Base-by-base conservation (phyloP, 2,888 invertebrate genomes). In the Agonopterix alstromeriana region DNA sequence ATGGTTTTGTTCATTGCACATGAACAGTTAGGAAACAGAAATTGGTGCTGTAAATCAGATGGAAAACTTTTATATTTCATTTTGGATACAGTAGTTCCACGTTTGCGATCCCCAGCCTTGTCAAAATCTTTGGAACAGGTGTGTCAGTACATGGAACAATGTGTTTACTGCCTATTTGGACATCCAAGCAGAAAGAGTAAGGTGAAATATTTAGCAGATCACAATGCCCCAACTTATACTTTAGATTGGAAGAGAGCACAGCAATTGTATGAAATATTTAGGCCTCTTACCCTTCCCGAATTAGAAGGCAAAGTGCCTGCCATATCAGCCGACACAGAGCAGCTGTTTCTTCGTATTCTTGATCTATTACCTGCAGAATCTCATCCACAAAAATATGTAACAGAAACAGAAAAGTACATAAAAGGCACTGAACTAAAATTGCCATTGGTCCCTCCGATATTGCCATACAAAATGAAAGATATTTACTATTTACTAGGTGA, bases 401-500 rank as follows among this genome's bases (percentile, higher is more conserved):
- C 91, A 8, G 90, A 92, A 54, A 88, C 95, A 49, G 90, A 90
- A 42, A 91, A 91, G 49, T 95, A 92, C 65, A 93, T 95, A 38
- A 90, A 92, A 61, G 94, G 94, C 0, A 77, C 83, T 10, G 82
- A 77, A 43, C 84, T 90, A 2, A 88, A 87, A 46, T 69, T 92
- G 53, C 93, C 94, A 0, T 67, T 64, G 2, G 77, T 90, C n/a
- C 86, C 85, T 38, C 79, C 84, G 49, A 67, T 88, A 4, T 61
- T 93, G 44, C 92, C 92, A 0, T 89, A 87, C 55, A 90, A 92
- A 71, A 90, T 94, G 65, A 90, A 91, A 38, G 93, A 94, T 47
- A 92, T 97, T 50, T 98, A 95, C 75, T 98, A 97, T 72, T 85
- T 98, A n/a, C 82, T 98, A 17, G 98, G 94, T 0, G 98, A 98